Conservation (phyloP, 1,140 invertebrate species). For the Pogonomyrmex barbatus region DNA sequence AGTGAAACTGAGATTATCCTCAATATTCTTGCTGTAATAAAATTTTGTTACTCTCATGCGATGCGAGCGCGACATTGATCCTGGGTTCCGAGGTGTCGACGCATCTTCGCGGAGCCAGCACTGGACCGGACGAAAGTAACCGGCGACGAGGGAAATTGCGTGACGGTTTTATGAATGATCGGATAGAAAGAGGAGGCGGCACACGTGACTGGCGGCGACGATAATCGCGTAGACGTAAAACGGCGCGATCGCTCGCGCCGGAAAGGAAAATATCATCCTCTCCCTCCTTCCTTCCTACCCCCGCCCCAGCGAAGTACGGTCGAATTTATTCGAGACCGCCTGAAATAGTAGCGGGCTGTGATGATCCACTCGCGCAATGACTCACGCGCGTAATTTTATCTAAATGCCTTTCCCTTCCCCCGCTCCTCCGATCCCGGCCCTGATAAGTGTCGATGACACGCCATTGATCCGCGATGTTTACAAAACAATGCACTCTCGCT, state of each 20-base stretch:
- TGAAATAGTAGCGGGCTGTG: conserved; percentile 50
- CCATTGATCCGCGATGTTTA: conserved; percentile 43
- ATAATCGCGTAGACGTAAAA: conserved; percentile 24
- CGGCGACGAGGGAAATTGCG: conserved; percentile 41
- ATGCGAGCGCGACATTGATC: not conserved
- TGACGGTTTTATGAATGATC: conserved; percentile 49
- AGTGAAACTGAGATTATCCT: not conserved
- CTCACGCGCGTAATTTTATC: conserved; percentile 59
- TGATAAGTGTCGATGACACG: conserved; percentile 62
- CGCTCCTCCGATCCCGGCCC: not conserved
- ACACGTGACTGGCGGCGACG: not conserved
- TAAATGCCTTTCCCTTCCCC: conserved; percentile 22
- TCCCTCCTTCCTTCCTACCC: not conserved
- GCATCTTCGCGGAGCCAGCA: not conserved
- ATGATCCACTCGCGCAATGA: conserved; percentile 40
- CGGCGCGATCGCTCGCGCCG: conserved; percentile 15
- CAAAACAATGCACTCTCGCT: conserved; percentile 30
- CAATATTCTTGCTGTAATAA: not conserved
- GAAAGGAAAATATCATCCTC: not conserved
- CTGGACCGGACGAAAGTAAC: conserved; percentile 19
- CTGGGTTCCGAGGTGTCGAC: not conserved
- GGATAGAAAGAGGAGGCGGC: not conserved
- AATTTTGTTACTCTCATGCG: not conserved
- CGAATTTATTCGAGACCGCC: conserved; percentile 46
- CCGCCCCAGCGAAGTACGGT: too few species aligned